phyloP scores from a whole-genome alignment of 1,140 invertebrate genomes.

The Cephus cinctus region DNA sequence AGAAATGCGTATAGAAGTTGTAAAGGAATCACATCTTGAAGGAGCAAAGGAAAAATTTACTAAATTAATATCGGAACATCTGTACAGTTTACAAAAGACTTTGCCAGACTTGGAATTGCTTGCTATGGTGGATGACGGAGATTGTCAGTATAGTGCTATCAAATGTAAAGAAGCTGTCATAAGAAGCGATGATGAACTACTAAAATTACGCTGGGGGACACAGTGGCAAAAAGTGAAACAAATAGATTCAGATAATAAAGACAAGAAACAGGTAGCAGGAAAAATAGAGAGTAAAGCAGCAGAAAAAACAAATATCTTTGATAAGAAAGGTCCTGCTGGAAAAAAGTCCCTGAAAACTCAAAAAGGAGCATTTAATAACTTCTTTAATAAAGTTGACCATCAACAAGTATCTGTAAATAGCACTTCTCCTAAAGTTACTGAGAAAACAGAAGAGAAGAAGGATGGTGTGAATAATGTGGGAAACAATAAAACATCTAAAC shows the following conservation, averaged over 20 bases:
- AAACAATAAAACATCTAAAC: too few relatives aligned
- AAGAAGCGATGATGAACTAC: conserved; percentile 34
- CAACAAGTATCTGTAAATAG: not conserved
- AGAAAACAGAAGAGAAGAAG: not conserved
- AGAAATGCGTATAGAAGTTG: conserved; percentile 44
- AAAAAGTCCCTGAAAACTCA: conserved; percentile 6
- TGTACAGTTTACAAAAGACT: conserved; percentile 51
- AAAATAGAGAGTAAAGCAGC: conserved; percentile 4
- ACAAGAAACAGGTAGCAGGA: conserved; percentile 1
- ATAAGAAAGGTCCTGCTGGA: conserved; percentile 10
- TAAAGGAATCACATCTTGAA: conserved; percentile 33
- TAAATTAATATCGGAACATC: conserved; percentile 44
- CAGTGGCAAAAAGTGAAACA: too few relatives aligned
- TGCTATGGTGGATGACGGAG: conserved; percentile 31
- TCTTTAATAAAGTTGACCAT: conserved; percentile 1
- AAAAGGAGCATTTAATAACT: conserved; percentile 10
- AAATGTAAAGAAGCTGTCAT: conserved; percentile 37
- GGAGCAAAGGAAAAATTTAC: conserved; percentile 40
- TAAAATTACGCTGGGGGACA: conserved; percentile 1
- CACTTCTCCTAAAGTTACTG: too few relatives aligned
- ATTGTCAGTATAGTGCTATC: conserved; percentile 43
- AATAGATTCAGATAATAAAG: too few relatives aligned
- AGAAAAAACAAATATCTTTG: not conserved
- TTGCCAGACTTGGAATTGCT: conserved; percentile 40
- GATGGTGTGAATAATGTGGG: not conserved